Evolutionary conservation across 2,113 vertebrate genomes (phyloP).

Genomic region (Cichladusa arquata): DNA sequence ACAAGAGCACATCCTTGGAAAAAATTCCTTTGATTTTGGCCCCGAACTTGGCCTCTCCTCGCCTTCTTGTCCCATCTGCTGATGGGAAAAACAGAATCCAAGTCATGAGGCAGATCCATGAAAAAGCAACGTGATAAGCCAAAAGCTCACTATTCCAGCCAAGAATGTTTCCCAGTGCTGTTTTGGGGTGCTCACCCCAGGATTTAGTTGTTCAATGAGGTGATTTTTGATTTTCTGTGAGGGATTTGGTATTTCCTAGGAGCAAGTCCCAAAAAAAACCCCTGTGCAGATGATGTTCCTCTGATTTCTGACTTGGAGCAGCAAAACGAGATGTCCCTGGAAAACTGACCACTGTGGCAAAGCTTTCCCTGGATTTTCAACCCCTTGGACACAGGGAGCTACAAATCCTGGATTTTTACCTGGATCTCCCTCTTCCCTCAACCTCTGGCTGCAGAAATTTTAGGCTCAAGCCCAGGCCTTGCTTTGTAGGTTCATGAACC

Average conservation of each 20-base stretch:
- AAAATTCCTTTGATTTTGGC: not conserved
- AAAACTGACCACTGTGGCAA: not conserved
- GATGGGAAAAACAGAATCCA: not conserved
- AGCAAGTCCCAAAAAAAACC: accelerated
- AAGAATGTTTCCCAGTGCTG: not conserved
- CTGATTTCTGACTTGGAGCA: not conserved
- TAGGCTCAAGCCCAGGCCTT: not conserved
- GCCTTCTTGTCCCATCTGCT: not conserved
- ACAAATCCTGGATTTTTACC: not conserved
- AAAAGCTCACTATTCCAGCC: not conserved
- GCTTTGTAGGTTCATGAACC: not conserved
- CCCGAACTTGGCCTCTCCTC: not conserved
- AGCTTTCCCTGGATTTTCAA: not conserved
- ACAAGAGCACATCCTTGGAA: not conserved
- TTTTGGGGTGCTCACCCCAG: not conserved
- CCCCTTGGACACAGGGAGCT: accelerated
- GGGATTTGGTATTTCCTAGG: not conserved
- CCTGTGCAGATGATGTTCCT: accelerated
- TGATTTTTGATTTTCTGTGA: accelerated
- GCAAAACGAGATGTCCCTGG: accelerated
- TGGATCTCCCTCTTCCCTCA: not conserved
- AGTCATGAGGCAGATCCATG: not conserved
- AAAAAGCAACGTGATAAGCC: accelerated
- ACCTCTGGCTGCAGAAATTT: not conserved
- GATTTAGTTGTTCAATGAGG: not conserved